Percentiles rank a stretch among this genome's conserved stretches.
phyloP scores from a whole-genome alignment of 2,888 invertebrate genomes.

The Caenorhabditis afra region DNA sequence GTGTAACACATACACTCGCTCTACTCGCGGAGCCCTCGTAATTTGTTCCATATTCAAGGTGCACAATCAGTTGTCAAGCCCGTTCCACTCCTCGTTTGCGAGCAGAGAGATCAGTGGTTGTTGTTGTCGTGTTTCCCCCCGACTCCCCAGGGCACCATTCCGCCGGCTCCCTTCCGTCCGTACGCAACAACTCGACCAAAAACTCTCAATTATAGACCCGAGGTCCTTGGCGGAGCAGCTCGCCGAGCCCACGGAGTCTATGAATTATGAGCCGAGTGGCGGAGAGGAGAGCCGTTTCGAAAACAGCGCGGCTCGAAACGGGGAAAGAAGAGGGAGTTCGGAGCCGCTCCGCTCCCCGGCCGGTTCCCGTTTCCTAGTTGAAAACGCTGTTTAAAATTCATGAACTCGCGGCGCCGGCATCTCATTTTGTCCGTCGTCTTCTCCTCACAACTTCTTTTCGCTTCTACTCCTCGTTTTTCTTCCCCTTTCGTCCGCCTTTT shows the following conservation, averaged over 20 bases:
- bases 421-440: slow-evolving; percentile 26
- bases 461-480: slow-evolving; percentile 30
- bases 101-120: slow-evolving; percentile 44
- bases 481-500: slow-evolving; percentile 20
- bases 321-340: slow-evolving; percentile 5
- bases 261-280: slow-evolving; percentile 34
- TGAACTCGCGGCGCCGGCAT: slow-evolving; percentile 38
- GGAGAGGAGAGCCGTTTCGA: slow-evolving; percentile 4
- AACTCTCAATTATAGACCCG: slow-evolving; percentile 40
- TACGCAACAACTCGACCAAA: slow-evolving; percentile 14
- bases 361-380: slow-evolving; percentile 14
- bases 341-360: not conserved
- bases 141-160: slow-evolving; percentile 43
- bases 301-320: slow-evolving; percentile 4
- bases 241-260: slow-evolving; percentile 22
- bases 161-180: not conserved
- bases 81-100: not conserved
- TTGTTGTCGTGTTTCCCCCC: slow-evolving; percentile 17
- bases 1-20: slow-evolving; percentile 33
- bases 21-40: slow-evolving; percentile 3
- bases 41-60: slow-evolving; percentile 32
- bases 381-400: slow-evolving; percentile 54
- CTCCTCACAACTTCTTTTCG: slow-evolving; percentile 17
- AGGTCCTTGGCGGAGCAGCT: not conserved
- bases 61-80: too few species aligned